phyloP scores from a whole-genome alignment of 2,797 vertebrate genomes.

The Tachyglossus aculeatus region DNA sequence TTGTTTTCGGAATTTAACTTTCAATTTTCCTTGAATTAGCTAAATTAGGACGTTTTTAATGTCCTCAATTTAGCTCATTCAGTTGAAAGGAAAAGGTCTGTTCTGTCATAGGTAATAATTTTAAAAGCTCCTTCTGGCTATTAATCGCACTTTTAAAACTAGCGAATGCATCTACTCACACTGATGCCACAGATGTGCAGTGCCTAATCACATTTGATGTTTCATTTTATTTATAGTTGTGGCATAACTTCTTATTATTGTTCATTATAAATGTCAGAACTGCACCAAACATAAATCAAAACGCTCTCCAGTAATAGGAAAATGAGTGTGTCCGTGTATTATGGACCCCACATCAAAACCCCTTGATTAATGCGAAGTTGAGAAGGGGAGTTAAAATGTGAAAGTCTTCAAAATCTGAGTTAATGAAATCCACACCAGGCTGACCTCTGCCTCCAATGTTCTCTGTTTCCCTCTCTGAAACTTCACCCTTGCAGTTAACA shows the following conservation, averaged over 20 bases:
- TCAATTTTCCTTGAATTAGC: constrained; percentile 26
- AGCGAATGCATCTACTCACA: constrained; percentile 1
- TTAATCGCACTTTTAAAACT: constrained; percentile 17
- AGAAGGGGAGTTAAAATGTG: neutral
- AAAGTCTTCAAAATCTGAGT: neutral
- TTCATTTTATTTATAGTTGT: constrained; percentile 23
- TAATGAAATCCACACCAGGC: too few relatives aligned
- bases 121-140: constrained; percentile 8
- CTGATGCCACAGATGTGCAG: neutral
- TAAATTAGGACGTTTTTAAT: constrained; percentile 26
- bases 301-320: constrained; percentile 7
- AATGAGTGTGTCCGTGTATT: neutral
- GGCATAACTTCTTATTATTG: constrained; percentile 6
- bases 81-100: constrained; percentile 24
- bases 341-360: neutral
- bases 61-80: constrained; percentile 12
- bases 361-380: neutral
- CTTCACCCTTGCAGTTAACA: too few relatives aligned
- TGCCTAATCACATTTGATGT: constrained; percentile 23
- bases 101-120: constrained; percentile 12
- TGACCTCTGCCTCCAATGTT: too few relatives aligned
- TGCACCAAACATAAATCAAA: neutral
- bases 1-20: constrained; percentile 23
- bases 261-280: constrained; percentile 11
- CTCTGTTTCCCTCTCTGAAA: too few relatives aligned